phyloP scores from a whole-genome alignment of 2,888 invertebrate genomes.

The Psococerastis gibbosa region DNA sequence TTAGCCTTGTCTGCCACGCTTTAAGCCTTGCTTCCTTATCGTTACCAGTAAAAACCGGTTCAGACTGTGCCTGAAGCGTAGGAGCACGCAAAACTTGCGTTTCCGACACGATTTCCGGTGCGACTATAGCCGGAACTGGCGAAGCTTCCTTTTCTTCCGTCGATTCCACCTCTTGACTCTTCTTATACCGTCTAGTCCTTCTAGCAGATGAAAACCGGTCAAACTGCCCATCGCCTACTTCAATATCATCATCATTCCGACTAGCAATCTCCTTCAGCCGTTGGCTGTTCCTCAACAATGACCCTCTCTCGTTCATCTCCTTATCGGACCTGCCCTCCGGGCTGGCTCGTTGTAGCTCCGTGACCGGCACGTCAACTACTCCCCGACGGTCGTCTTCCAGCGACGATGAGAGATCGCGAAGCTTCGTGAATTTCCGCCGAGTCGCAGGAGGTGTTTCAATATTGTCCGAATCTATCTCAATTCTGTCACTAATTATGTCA shows the following conservation, averaged over 20 bases:
- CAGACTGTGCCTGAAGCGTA: conserved; percentile 33
- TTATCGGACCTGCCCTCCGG: conserved; percentile 14
- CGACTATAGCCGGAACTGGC: conserved; percentile 18
- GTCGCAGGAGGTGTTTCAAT: conserved; percentile 77
- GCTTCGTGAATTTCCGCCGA: conserved; percentile 25
- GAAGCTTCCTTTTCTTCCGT: conserved; percentile 17
- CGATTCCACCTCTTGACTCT: conserved; percentile 24
- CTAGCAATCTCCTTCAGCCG: conserved; percentile 1
- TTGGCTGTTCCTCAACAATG: conserved; percentile 3
- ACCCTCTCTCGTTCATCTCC: conserved; percentile 9
- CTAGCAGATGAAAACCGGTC: conserved; percentile 67
- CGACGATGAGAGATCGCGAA: neutral
- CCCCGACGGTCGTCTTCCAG: conserved; percentile 24
- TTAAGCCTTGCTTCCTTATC: conserved; percentile 41
- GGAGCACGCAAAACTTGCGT: conserved; percentile 33
- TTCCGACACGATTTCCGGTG: conserved; percentile 29
- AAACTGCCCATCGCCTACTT: conserved; percentile 57
- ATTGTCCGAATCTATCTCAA: conserved; percentile 77
- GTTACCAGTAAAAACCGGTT: conserved; percentile 30
- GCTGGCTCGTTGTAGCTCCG: conserved; percentile 12
- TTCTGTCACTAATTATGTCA: conserved; percentile 36
- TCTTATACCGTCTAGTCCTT: conserved; percentile 61
- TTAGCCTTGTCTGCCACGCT: conserved; percentile 51
- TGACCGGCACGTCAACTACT: conserved; percentile 20
- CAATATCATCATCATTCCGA: conserved; percentile 27